Base-by-base conservation (phyloP, 2,113 vertebrate genomes). In the Panurus biarmicus region DNA sequence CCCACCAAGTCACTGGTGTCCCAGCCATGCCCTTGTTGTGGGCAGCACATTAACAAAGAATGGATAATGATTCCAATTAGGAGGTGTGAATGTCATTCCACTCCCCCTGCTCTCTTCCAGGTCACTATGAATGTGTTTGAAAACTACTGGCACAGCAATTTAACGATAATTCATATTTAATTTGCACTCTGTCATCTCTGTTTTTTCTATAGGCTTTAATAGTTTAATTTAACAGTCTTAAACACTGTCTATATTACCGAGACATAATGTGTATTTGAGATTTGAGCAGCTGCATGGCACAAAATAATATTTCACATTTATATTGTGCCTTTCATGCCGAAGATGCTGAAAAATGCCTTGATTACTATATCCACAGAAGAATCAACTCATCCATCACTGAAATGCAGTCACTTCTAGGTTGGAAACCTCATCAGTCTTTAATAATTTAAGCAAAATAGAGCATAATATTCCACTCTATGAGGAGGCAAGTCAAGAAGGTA, bases 161-260 rank as follows among this genome's bases (percentile, higher is more conserved):
- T 82, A 92, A 93, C 1, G 33, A 93, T 96, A 96, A 96, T 95
- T 95, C 90, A 96, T 75, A 91, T 89, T 95, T 96, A 96, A 96
- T 95, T 94, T 96, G 85, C 93, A 91, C 87, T 94, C 91, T 95
- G 91, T 96, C 93, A 93, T 95, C 83, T 93, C 82, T 93, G 65
- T 73, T 90, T 85, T 95, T 95, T 86, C 73, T 85, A 73, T 77
- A 86, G 90, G 86, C 87, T 89, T 94, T 97, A 94, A 96, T 89
- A 92, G 93, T 91, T 95, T 88, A 95, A 93, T 94, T 93, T 96
- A 96, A 94, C 89, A 95, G 91, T 94, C 81, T 91, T 95, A 96
- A 96, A 85, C 87, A 62, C 89, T 94, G 81, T 95, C 96, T 84
- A 42, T 65, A 96, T 85, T 94, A 95, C 89, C 5, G 9, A 84